Evolutionary conservation across 1,140 invertebrate genomes (phyloP).

Genomic region (Orussus abietinus): DNA sequence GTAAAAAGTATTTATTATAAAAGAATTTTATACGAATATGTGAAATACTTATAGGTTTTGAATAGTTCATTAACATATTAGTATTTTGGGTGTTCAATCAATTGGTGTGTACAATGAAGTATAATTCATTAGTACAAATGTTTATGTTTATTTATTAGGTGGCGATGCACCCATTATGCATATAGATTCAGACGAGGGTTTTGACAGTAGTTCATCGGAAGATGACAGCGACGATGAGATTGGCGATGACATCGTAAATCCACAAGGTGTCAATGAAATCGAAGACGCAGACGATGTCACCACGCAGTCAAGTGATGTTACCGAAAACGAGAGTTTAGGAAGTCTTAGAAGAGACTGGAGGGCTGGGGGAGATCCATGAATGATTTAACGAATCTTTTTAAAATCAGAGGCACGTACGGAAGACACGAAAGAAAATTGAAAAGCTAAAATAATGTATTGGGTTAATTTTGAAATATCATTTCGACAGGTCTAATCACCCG

Average conservation of each 20-base stretch:
- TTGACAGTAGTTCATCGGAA: slow-evolving; percentile 24
- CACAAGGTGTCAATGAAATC: slow-evolving; percentile 8
- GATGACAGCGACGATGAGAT: slow-evolving; percentile 19
- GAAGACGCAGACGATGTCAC: slow-evolving; percentile 12
- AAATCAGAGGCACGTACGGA: no score
- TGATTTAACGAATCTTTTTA: no score
- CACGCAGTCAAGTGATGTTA: neutral
- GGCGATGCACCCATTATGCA: slow-evolving; percentile 11
- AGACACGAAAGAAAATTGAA: no score
- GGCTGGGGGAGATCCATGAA: slow-evolving; percentile 15
- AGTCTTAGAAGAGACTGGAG: slow-evolving; percentile 12
- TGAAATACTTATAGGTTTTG: no score
- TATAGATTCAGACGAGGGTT: slow-evolving; percentile 28
- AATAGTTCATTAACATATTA: no score
- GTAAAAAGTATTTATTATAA: no score
- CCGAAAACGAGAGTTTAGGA: slow-evolving; percentile 1
- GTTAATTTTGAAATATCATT: no score
- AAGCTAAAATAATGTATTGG: no score
- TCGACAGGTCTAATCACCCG: no score
- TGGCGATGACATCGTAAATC: slow-evolving; percentile 15
- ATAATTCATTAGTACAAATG: neutral
- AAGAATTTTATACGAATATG: no score
- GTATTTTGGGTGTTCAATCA: no score
- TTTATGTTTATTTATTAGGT: slow-evolving; percentile 13
- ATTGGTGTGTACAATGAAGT: no score